Percentiles rank a stretch among this genome's conserved stretches.
Evolutionary conservation across 2,797 vertebrate species (phyloP).

Genomic region (Enteromius anoplus): DNA sequence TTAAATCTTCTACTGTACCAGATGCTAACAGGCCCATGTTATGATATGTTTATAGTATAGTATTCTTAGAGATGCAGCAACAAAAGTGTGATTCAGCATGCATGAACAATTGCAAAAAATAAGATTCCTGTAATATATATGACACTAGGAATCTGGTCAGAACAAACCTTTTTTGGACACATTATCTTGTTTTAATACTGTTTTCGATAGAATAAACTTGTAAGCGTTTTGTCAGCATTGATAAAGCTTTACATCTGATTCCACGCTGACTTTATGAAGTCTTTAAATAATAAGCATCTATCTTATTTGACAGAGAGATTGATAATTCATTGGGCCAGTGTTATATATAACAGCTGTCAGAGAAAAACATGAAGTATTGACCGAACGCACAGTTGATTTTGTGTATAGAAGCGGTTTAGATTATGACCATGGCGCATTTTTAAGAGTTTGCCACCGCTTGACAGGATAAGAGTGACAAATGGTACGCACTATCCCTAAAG

Average conservation of each 20-base stretch:
- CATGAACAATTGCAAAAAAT: not conserved
- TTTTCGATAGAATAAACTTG: constrained; percentile 9
- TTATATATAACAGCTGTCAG: constrained; percentile 32
- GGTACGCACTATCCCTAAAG: constrained; percentile 68
- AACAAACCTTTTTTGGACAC: not conserved
- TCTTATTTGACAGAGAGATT: constrained; percentile 33
- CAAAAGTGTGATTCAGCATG: not conserved
- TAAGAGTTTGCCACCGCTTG: constrained; percentile 60
- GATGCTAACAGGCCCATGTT: not conserved
- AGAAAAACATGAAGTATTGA: constrained; percentile 50
- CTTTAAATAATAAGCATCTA: constrained; percentile 37
- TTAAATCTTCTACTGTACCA: not conserved
- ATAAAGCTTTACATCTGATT: constrained; percentile 4
- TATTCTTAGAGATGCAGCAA: not conserved
- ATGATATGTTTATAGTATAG: not conserved
- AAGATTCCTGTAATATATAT: not conserved
- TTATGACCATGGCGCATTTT: constrained; percentile 60
- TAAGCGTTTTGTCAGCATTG: not conserved
- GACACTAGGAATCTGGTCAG: not conserved
- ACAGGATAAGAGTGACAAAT: constrained; percentile 69
- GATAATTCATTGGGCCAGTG: constrained; percentile 12
- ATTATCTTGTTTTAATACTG: not conserved
- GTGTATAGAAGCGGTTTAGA: constrained; percentile 62
- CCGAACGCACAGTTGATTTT: constrained; percentile 42
- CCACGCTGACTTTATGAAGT: not conserved